Conservation (phyloP, 1,140 invertebrate species). For the Schlechtendalia chinensis region DNA sequence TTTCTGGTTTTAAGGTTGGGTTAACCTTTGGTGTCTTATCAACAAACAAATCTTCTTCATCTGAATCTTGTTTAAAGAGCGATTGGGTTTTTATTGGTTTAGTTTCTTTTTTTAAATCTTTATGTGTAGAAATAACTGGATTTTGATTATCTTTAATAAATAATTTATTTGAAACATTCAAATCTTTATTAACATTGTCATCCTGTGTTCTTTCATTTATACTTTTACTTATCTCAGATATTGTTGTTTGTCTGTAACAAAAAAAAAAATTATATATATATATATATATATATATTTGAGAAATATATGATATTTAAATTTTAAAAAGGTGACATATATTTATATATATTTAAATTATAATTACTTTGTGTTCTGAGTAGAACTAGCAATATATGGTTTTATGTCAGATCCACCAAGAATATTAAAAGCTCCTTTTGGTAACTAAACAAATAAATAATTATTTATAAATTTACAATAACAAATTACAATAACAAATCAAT, state of each 20-base stretch:
- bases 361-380: not conserved
- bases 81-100: not conserved
- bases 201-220: not conserved
- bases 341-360: not conserved
- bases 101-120: not conserved
- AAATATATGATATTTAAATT: not conserved
- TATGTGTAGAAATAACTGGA: not conserved
- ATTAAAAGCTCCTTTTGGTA: slow-evolving; percentile 37
- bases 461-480: not conserved
- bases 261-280: not conserved
- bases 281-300: too few relatives aligned
- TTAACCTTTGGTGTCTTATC: not conserved
- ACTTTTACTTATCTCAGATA: not conserved
- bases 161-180: not conserved
- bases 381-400: not conserved
- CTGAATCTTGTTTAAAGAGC: slow-evolving; percentile 31
- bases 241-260: not conserved
- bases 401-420: not conserved
- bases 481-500: not conserved
- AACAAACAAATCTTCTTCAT: slow-evolving; percentile 29
- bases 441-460: slow-evolving; percentile 21
- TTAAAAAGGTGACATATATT: too few relatives aligned
- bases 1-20: not conserved
- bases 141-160: not conserved
- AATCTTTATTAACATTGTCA: not conserved